These are phyloP conservation scores for Boulengeromyrus knoepffleri DNA, from an alignment of 2,113 vertebrate genomes.

Conservation along the genomic window DNA sequence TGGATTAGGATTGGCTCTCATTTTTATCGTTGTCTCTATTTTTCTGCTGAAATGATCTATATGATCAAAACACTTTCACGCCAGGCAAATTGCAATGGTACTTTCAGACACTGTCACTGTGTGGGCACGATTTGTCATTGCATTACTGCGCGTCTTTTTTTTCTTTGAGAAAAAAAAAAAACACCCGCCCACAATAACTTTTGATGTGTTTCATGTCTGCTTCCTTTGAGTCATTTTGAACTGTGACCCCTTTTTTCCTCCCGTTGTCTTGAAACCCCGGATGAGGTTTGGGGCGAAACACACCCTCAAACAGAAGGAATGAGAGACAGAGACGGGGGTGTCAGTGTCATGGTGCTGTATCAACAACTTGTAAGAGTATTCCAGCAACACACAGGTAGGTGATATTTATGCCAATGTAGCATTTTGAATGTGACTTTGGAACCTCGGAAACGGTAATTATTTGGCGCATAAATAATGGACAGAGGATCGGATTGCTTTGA, in stretches of 20 bases:
- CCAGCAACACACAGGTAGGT: neutral
- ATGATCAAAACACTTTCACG: neutral
- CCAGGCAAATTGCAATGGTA: neutral
- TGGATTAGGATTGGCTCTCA: neutral
- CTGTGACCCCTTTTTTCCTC: neutral
- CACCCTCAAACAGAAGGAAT: neutral
- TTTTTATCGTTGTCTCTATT: neutral
- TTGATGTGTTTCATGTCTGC: neutral
- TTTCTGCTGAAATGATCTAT: neutral
- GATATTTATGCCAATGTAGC: neutral
- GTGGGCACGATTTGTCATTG: neutral
- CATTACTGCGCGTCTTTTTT: neutral
- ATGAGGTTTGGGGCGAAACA: neutral
- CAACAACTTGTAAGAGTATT: neutral
- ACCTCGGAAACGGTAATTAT: constrained; percentile 1
- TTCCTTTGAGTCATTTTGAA: neutral
- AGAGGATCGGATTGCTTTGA: neutral
- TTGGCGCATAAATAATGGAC: neutral
- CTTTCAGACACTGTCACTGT: neutral
- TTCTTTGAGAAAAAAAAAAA: neutral
- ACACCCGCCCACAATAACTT: neutral
- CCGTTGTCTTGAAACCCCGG: neutral
- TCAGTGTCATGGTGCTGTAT: neutral
- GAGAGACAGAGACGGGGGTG: neutral
- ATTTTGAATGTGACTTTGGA: constrained; percentile 7